phyloP scores from a whole-genome alignment of 1,140 invertebrate species.

The Venturia canescens region DNA sequence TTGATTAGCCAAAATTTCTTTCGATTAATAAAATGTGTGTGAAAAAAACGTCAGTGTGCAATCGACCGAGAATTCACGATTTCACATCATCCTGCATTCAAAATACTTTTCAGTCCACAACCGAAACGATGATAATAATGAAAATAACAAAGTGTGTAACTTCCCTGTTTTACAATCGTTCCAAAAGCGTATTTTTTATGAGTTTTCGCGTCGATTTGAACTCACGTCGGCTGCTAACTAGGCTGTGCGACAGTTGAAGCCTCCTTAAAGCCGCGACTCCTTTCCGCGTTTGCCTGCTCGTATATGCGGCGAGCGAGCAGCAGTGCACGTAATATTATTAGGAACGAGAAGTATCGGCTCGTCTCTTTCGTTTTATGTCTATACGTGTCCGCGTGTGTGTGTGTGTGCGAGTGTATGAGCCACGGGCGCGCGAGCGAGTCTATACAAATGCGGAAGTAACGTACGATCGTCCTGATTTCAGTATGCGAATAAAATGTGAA shows the following conservation, averaged over 20 bases:
- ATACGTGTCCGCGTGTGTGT: not conserved
- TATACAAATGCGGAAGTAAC: conserved; percentile 15
- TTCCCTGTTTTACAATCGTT: too few species aligned
- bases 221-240: not conserved
- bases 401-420: too few species aligned
- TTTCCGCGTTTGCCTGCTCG: conserved; percentile 1
- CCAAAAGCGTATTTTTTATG: not conserved
- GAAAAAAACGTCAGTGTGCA: too few species aligned
- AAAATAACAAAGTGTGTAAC: too few species aligned
- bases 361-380: not conserved
- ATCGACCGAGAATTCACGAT: too few species aligned
- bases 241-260: not conserved
- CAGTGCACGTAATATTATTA: conserved; percentile 19
- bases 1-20: too few species aligned
- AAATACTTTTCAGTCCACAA: too few species aligned
- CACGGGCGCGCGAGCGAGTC: not conserved
- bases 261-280: conserved; percentile 14
- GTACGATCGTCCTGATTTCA: conserved; percentile 12
- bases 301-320: conserved; percentile 6
- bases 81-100: too few species aligned
- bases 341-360: conserved; percentile 14
- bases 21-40: too few species aligned
- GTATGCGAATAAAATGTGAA: not conserved
- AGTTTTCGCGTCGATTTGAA: not conserved
- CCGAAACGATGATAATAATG: too few species aligned